Evolutionary conservation across 2,797 vertebrate genomes (phyloP).

Genomic region (Crocodylus rhombifer): DNA sequence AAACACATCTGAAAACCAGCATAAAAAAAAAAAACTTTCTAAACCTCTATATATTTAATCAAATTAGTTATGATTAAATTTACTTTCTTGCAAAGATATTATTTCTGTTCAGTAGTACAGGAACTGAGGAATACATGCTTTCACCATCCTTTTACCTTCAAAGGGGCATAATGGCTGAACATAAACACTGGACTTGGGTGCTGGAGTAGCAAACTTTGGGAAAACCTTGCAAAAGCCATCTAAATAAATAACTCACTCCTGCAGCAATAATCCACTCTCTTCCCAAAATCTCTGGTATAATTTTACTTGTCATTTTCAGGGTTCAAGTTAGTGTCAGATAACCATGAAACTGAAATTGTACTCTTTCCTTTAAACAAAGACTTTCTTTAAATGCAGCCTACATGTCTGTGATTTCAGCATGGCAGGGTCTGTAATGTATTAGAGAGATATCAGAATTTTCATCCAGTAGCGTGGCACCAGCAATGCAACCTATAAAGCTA

Average conservation of each 20-base stretch:
- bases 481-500: neutral
- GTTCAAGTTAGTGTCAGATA: accelerated
- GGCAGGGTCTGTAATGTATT: neutral
- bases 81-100: neutral
- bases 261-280: neutral
- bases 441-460: neutral
- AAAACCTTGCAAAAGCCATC: accelerated
- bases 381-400: neutral
- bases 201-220: neutral
- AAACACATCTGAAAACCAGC: conserved; percentile 87
- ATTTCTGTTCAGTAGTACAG: neutral
- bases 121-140: no score
- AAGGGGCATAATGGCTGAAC: neutral
- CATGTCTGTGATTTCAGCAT: neutral
- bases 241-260: neutral
- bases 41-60: neutral
- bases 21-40: conserved; percentile 5
- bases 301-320: neutral
- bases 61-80: neutral
- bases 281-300: neutral
- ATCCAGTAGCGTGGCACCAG: neutral
- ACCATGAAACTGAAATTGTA: neutral
- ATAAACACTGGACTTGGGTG: neutral
- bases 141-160: neutral
- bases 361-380: neutral